These are phyloP conservation scores for Buteo buteo DNA, from an alignment of 2,113 vertebrate species.

Conservation along the genomic window DNA sequence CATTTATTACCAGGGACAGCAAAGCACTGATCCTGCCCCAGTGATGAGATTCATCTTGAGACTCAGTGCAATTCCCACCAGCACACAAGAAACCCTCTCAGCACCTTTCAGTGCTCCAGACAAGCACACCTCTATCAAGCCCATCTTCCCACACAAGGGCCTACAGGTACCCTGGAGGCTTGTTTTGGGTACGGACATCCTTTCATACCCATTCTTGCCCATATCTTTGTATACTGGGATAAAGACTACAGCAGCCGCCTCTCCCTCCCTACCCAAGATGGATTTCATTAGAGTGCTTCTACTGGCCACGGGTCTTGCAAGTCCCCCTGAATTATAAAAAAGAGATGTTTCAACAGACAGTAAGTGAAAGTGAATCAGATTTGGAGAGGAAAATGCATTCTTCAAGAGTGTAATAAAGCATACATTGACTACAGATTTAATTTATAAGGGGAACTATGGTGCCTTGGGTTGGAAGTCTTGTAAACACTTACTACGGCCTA, in stretches of 20 bases:
- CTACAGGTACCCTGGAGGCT: not conserved
- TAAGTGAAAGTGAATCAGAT: conserved; percentile 37
- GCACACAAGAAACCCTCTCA: not conserved
- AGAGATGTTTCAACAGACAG: conserved; percentile 12
- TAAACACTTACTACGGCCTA: not conserved
- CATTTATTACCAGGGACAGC: not conserved
- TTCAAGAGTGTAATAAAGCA: conserved; percentile 13
- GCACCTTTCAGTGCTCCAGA: not conserved
- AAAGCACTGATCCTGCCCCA: not conserved
- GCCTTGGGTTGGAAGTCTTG: not conserved
- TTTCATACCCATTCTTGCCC: not conserved
- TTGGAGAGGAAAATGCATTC: conserved; percentile 30
- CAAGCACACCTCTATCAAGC: not conserved
- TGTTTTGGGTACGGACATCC: accelerated
- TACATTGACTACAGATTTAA: not conserved
- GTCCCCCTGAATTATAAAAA: conserved; percentile 1
- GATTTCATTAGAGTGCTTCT: not conserved
- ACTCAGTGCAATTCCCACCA: not conserved
- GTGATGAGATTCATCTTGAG: not conserved
- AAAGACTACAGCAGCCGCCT: not conserved
- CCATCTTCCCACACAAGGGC: not conserved
- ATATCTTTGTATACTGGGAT: not conserved
- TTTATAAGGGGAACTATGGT: not conserved
- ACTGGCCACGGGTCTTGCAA: not conserved
- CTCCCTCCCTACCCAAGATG: not conserved